A percentile compares a stretch with the other conserved stretches of the same genome.
Conservation (phyloP, 2,888 invertebrate genomes). For the Diploptera punctata region DNA sequence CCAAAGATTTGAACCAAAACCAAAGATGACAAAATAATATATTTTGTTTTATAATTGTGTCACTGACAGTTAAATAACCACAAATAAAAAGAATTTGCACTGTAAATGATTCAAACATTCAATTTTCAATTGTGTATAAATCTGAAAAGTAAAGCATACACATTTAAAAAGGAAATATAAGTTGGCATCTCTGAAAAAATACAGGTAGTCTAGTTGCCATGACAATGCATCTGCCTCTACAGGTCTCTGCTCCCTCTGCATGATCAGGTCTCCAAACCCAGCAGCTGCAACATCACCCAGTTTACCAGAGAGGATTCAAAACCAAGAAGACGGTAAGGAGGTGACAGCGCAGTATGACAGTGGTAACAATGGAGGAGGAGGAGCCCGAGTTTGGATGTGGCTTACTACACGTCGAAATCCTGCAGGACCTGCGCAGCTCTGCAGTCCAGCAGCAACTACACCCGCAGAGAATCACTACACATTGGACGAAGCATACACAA, state of each 20-base stretch:
- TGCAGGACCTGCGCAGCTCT: conserved; percentile 18
- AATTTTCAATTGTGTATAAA: too few species aligned
- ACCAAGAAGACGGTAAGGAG: conserved; percentile 36
- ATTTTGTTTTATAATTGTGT: too few species aligned
- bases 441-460: conserved; percentile 54
- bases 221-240: conserved; percentile 31
- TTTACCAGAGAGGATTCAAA: conserved; percentile 1
- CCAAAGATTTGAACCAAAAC: too few species aligned
- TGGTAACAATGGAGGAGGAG: conserved; percentile 23
- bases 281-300: conserved; percentile 15
- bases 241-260: conserved; percentile 40
- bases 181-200: background rate
- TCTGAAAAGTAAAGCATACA: too few species aligned
- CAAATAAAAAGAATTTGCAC: too few species aligned
- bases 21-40: too few species aligned
- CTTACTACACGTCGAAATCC: conserved; percentile 41
- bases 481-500: conserved; percentile 68
- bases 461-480: conserved; percentile 74
- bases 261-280: conserved; percentile 36
- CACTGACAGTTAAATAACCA: too few species aligned
- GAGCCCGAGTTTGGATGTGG: conserved; percentile 46
- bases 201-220: background rate
- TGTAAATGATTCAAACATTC: too few species aligned
- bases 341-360: conserved; percentile 21
- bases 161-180: too few species aligned